Conservation (phyloP, 2,797 vertebrate species). For the Chelon labrosus region DNA sequence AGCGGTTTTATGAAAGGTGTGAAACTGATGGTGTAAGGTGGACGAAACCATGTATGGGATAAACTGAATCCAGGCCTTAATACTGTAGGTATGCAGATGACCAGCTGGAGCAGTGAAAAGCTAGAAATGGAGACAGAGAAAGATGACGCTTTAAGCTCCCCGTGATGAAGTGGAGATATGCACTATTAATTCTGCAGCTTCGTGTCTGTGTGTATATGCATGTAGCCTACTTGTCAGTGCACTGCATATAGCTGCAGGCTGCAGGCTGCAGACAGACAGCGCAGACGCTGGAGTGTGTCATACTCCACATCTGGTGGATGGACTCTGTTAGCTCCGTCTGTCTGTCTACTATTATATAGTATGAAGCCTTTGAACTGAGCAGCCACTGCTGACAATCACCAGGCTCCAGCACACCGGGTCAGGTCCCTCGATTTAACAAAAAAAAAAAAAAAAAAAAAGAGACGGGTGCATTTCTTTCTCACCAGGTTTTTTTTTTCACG, state of each 20-base stretch:
- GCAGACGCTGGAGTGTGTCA: slow-evolving; percentile 67
- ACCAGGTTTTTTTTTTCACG: slow-evolving; percentile 17
- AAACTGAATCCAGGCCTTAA: slow-evolving; percentile 21
- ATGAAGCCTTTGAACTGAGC: slow-evolving; percentile 73
- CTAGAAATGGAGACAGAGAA: not conserved
- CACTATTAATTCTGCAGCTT: slow-evolving; percentile 21
- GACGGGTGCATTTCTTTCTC: slow-evolving; percentile 25
- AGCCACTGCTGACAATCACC: slow-evolving; percentile 75
- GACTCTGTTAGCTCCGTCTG: slow-evolving; percentile 54
- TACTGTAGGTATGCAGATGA: slow-evolving; percentile 23
- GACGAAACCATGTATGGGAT: slow-evolving; percentile 47
- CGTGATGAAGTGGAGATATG: slow-evolving; percentile 25
- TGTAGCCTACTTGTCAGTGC: slow-evolving; percentile 5
- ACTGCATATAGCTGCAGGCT: slow-evolving; percentile 37
- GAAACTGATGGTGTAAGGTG: slow-evolving; percentile 33
- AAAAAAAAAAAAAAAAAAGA: not conserved
- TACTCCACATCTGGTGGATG: slow-evolving; percentile 69
- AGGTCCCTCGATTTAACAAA: slow-evolving; percentile 29
- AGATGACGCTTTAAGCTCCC: slow-evolving; percentile 26
- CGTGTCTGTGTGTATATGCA: slow-evolving; percentile 8
- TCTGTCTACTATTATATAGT: slow-evolving; percentile 67
- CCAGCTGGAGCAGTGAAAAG: slow-evolving; percentile 10
- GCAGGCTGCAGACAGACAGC: slow-evolving; percentile 52
- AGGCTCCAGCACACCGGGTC: slow-evolving; percentile 58
- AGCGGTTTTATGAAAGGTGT: slow-evolving; percentile 35